phyloP scores from a whole-genome alignment of 2,797 vertebrate species.

The Enteromius mattozi region DNA sequence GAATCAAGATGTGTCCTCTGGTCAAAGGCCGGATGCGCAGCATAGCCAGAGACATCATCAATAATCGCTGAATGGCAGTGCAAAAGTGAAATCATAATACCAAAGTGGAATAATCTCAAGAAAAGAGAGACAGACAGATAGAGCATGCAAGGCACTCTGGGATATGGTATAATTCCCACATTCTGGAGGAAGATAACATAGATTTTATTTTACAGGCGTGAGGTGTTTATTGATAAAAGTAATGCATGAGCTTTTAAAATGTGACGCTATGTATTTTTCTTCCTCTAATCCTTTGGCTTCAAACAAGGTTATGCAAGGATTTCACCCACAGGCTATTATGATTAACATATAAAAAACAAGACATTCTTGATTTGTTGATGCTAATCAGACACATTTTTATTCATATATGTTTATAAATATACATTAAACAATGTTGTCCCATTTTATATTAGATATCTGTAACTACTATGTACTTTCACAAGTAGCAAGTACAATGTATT shows the following conservation, averaged over 20 bases:
- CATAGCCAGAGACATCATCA: constrained; percentile 57
- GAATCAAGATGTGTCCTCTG: constrained; percentile 64
- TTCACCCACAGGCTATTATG: constrained; percentile 3
- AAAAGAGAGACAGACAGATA: constrained; percentile 20
- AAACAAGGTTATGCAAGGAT: neutral
- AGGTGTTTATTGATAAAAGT: constrained; percentile 13
- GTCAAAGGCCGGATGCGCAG: constrained; percentile 56
- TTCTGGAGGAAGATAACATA: constrained; percentile 35
- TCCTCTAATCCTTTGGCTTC: neutral
- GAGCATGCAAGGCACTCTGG: constrained; percentile 12
- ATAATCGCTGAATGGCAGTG: constrained; percentile 66
- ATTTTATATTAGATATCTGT: neutral
- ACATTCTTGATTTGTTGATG: neutral
- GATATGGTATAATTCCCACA: constrained; percentile 4
- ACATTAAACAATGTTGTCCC: neutral
- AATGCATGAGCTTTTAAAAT: constrained; percentile 25
- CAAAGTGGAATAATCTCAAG: constrained; percentile 15
- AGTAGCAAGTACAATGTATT: neutral
- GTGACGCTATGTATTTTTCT: neutral
- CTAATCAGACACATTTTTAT: neutral
- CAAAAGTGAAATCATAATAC: constrained; percentile 59
- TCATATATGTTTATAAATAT: neutral
- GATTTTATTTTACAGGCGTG: constrained; percentile 10
- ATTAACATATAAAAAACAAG: constrained; percentile 6
- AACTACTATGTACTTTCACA: neutral